A percentile compares a stretch with the other conserved stretches of the same genome.
Conservation (phyloP, 2,113 vertebrate genomes). For the Cebidichthys violaceus region DNA sequence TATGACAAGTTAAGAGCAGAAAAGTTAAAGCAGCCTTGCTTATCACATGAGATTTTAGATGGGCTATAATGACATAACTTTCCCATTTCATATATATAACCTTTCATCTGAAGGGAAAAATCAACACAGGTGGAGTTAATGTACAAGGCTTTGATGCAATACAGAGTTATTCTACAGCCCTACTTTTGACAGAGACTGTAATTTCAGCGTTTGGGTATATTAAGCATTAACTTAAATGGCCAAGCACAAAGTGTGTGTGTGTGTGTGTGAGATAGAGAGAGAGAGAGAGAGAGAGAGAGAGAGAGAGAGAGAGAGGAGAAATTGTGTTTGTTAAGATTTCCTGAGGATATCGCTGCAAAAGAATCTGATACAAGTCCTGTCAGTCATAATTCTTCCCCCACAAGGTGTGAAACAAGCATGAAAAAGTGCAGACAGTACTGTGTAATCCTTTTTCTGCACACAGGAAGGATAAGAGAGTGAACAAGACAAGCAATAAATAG, state of each 20-base stretch:
- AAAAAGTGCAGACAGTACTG: constrained; percentile 58
- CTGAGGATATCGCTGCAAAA: constrained; percentile 62
- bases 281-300: constrained; percentile 9
- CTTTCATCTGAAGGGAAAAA: constrained; percentile 6
- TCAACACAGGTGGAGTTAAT: not conserved
- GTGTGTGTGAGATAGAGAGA: not conserved
- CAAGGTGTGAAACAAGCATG: constrained; percentile 74
- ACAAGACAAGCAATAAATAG: constrained; percentile 33
- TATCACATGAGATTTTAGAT: not conserved
- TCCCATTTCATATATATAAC: not conserved
- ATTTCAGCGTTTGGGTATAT: constrained; percentile 36
- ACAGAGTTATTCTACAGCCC: not conserved
- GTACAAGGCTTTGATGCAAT: constrained; percentile 1
- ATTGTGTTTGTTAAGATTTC: constrained; percentile 56
- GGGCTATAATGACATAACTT: not conserved
- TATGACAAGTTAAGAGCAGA: not conserved
- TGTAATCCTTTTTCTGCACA: constrained; percentile 60
- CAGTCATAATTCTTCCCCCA: constrained; percentile 73
- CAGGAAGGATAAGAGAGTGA: constrained; percentile 24
- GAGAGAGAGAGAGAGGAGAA: not conserved
- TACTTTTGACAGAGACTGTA: constrained; percentile 22
- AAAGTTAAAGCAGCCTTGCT: not conserved
- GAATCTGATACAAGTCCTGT: constrained; percentile 68
- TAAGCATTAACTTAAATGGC: constrained; percentile 37
- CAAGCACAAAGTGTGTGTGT: constrained; percentile 23